phyloP scores from a whole-genome alignment of 2,797 vertebrate genomes.

The Chanos chanos region DNA sequence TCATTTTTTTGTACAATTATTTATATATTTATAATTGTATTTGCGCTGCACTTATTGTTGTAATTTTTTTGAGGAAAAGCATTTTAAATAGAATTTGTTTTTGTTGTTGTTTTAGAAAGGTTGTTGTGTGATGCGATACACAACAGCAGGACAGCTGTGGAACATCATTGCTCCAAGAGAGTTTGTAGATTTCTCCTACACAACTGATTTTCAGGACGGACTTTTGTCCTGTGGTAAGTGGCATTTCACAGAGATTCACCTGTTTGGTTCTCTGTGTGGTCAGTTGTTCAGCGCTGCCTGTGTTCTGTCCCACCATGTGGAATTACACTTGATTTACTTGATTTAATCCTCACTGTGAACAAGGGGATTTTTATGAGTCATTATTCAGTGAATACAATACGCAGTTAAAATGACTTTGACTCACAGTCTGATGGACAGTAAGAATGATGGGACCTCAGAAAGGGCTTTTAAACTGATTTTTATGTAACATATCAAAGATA shows the following conservation, averaged over 20 bases:
- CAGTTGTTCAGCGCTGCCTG: background rate
- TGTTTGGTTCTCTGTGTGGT: background rate
- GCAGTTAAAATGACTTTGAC: no score
- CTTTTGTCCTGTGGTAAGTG: constrained; percentile 79
- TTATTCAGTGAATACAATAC: no score
- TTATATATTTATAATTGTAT: no score
- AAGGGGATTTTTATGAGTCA: no score
- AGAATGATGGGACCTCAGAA: no score
- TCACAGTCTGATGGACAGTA: no score
- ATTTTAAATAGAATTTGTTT: background rate
- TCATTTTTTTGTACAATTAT: no score
- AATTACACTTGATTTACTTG: no score
- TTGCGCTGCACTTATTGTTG: no score
- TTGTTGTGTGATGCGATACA: constrained; percentile 81
- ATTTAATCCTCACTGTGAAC: no score
- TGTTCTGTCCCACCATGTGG: background rate
- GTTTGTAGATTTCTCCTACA: constrained; percentile 84
- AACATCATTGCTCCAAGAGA: constrained; percentile 81
- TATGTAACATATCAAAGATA: no score
- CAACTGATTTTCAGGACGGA: constrained; percentile 71
- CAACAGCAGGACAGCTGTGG: constrained; percentile 79
- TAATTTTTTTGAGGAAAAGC: background rate
- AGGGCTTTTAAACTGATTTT: no score
- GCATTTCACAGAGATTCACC: background rate
- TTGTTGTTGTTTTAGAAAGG: constrained; percentile 55